Evolutionary conservation across 2,113 vertebrate genomes (phyloP), one percentile per base, ranked within the genome.

Genomic region (Gila orcuttii): DNA sequence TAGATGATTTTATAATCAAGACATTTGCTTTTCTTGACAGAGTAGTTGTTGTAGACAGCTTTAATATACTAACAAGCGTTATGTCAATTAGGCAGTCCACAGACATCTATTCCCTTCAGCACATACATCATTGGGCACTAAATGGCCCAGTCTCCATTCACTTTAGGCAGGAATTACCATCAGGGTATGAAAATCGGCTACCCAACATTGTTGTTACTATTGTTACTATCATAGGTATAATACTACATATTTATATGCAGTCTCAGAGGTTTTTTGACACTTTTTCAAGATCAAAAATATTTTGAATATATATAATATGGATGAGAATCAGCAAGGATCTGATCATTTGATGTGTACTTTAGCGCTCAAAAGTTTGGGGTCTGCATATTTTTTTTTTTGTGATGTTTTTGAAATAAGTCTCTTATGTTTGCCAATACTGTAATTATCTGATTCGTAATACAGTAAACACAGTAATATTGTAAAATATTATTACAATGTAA

Each of bases 61-160:
- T 80, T 47, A 8, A 39, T 60, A 7, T 79, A 79, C 57, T 79
- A 57, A 64, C 64, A 39, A 47, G 3, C 15, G 4, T 45, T 45
- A 9, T 83, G 68, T 42, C 82, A 74, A 76, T 84, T 78, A 85
- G n/a, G 33, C 57, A 39, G 39, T 83, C 52, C 64, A n/a, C 57
- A 69, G 31, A 69, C 39, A 55, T 62, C 11, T 2, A 79, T 79
- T 73, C 50, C 28, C 17, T 45, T 42, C 9, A 55, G 7, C 31
- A 28, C 47, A 25, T 57, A 55, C 73, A 60, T 47, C 62, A 87
- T 84, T 84, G 45, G 21, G 36, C 59, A 73, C 75, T 80, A 79
- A 79, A 79, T 84, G 21, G 77, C 23, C 75, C 76, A 25, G 3
- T 42, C 55, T 80, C 59, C 0, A 1, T 64, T 84, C 42, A 66